Evolutionary conservation across 2,113 vertebrate species (phyloP), one percentile per base, ranked within the genome.

Genomic region (Uropsilus gracilis): DNA sequence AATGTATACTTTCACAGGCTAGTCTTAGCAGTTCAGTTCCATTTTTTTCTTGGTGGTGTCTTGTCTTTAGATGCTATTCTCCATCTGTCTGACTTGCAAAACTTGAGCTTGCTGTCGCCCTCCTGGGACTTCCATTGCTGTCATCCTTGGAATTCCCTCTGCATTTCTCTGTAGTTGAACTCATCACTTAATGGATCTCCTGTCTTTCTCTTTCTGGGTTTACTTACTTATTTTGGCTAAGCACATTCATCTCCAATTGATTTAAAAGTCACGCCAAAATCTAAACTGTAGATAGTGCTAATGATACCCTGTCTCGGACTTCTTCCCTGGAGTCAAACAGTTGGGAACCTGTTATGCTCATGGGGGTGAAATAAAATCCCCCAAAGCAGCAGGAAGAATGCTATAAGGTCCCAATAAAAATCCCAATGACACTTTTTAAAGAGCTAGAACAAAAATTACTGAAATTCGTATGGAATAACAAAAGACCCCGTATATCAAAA

Each of bases 181-280:
- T 83, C 20, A 61, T 77, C 30, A 17, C 76, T 92, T 93, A 69
- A 30, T 68, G 55, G 34, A 48, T 68, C 64, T 78, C 37, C 32
- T 61, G 46, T 55, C 39, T 76, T 94, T 48, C 61, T 91, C 24
- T 81, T 86, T 93, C 68, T 69, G 46, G 32, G 3, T 89, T 83
- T 86, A 57, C 30, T 63, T 83, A 59, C 12, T 86, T 69, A 10
- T 55, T 76, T 90, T 88, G 57, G 26, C 30, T 64, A 72, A 53
- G 28, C 24, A 72, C n/a, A 71, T 39, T 37, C 72, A 28, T 55
- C 66, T 93, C 50, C 81, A 80, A 10, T 53, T 88, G 46, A 78
- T 71, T 57, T 63, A 90, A 83, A 92, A 86, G 53, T 55, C 59
- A 75, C 66, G n/a, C n/a, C 48, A n/a, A 6, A 94, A 78, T 83